Evolutionary conservation across 2,888 invertebrate genomes (phyloP).

Genomic region (Taphrorychus bicolor): DNA sequence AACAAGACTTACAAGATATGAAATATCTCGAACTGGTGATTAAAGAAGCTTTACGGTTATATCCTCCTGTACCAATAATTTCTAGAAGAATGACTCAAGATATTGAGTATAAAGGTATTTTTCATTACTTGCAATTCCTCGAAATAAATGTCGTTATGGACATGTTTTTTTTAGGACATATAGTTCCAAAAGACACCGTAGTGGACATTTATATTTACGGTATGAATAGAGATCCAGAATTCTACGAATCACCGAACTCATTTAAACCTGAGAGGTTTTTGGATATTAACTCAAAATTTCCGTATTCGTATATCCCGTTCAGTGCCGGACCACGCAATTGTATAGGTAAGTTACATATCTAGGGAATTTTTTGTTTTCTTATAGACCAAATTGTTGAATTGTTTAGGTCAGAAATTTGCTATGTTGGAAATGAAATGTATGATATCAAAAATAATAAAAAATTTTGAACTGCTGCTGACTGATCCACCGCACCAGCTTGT

Average conservation of each 20-base stretch:
- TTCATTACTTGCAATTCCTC: too few species aligned
- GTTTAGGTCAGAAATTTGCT: conserved; percentile 60
- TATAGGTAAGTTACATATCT: too few species aligned
- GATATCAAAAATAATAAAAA: conserved; percentile 62
- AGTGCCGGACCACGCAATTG: conserved; percentile 43
- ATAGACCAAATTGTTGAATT: too few species aligned
- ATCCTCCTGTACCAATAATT: conserved; percentile 64
- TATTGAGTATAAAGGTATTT: conserved; percentile 14
- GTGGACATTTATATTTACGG: conserved; percentile 17
- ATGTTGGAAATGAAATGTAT: conserved; percentile 65
- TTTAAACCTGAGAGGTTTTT: conserved; percentile 38
- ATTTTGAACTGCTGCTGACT: conserved; percentile 54
- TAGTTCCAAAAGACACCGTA: conserved; percentile 8
- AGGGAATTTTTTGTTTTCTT: too few species aligned
- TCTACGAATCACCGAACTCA: conserved; percentile 26
- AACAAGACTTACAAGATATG: conserved; percentile 52
- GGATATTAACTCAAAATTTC: conserved; percentile 3
- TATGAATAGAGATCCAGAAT: conserved; percentile 32
- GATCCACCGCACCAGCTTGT: conserved; percentile 38
- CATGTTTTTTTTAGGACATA: too few species aligned
- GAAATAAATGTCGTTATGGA: too few species aligned
- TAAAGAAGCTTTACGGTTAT: conserved; percentile 65
- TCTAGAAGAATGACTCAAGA: conserved; percentile 51
- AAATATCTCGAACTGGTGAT: conserved; percentile 65
- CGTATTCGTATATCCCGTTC: conserved; percentile 38